A percentile compares a stretch with the other conserved stretches of the same genome.
These are phyloP conservation scores for Verasper variegatus DNA, from an alignment of 2,113 vertebrate genomes.

Conservation along the genomic window DNA sequence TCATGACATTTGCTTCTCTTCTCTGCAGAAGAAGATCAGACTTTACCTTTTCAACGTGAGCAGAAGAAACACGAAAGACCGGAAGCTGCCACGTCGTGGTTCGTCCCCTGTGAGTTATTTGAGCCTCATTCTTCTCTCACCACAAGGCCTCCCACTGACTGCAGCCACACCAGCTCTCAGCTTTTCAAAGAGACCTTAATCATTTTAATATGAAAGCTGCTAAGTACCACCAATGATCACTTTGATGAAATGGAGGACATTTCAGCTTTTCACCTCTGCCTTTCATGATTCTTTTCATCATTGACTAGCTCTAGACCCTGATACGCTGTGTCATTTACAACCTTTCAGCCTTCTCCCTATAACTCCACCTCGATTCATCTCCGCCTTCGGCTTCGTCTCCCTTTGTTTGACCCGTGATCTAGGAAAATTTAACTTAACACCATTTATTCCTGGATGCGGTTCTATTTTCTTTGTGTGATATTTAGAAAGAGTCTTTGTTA, in stretches of 20 bases:
- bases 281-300: constrained; percentile 82
- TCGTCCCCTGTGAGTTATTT: constrained; percentile 56
- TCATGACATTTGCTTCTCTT: neutral
- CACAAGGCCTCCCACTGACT: constrained; percentile 72
- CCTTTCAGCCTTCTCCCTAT: constrained; percentile 55
- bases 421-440: neutral
- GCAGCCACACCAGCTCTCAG: constrained; percentile 67
- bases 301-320: constrained; percentile 59
- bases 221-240: constrained; percentile 83
- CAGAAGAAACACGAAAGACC: constrained; percentile 14
- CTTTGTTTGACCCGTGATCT: constrained; percentile 34
- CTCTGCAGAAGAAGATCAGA: neutral
- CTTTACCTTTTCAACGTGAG: constrained; percentile 7
- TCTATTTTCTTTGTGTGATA: constrained; percentile 5
- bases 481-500: neutral
- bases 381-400: constrained; percentile 51
- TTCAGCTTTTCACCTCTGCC: constrained; percentile 77
- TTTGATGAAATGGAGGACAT: constrained; percentile 79
- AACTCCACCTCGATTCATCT: constrained; percentile 49
- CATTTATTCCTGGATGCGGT: no score
- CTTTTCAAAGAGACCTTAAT: constrained; percentile 81
- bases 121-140: constrained; percentile 65
- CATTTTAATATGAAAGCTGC: constrained; percentile 84
- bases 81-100: constrained; percentile 10
- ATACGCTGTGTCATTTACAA: constrained; percentile 63